Conservation (phyloP, 2,797 vertebrate genomes). For the Gouania willdenowi region DNA sequence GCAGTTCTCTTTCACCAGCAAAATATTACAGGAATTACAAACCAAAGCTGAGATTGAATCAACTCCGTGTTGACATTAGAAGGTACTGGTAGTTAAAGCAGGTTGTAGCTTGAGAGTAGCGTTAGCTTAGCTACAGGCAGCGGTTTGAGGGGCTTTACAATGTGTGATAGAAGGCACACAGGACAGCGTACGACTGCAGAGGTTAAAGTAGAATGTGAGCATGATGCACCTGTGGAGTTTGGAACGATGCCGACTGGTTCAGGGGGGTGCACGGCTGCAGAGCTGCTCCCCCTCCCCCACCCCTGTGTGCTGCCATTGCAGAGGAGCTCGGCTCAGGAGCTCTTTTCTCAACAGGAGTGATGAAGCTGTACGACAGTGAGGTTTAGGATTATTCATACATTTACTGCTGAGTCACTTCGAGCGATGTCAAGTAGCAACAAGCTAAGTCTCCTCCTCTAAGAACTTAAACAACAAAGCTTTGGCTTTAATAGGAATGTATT, state of each 20-base stretch:
- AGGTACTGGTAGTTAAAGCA: too few species aligned
- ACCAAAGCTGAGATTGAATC: too few species aligned
- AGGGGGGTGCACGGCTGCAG: slow-evolving; percentile 63
- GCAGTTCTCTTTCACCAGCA: too few species aligned
- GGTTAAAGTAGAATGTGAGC: background rate
- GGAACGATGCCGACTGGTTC: slow-evolving; percentile 37
- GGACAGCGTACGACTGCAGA: too few species aligned
- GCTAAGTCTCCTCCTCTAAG: background rate
- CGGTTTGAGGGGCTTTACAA: too few species aligned
- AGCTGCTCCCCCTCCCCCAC: slow-evolving; percentile 28
- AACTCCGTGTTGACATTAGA: too few species aligned
- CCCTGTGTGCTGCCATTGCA: slow-evolving; percentile 74
- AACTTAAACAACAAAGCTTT: background rate
- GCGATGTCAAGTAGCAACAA: too few species aligned
- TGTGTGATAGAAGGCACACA: too few species aligned
- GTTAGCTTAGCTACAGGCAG: too few species aligned
- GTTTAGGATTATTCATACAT: background rate
- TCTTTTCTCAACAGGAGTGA: slow-evolving; percentile 84
- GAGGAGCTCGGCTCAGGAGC: slow-evolving; percentile 64
- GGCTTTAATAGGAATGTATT: background rate
- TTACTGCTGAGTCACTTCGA: too few species aligned
- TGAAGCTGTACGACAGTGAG: slow-evolving; percentile 44
- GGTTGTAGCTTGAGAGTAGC: too few species aligned
- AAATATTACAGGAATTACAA: too few species aligned
- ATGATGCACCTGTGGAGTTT: slow-evolving; percentile 59